These are phyloP conservation scores for Spodoptera picta DNA, from an alignment of 2,888 invertebrate species.

Conservation along the genomic window DNA sequence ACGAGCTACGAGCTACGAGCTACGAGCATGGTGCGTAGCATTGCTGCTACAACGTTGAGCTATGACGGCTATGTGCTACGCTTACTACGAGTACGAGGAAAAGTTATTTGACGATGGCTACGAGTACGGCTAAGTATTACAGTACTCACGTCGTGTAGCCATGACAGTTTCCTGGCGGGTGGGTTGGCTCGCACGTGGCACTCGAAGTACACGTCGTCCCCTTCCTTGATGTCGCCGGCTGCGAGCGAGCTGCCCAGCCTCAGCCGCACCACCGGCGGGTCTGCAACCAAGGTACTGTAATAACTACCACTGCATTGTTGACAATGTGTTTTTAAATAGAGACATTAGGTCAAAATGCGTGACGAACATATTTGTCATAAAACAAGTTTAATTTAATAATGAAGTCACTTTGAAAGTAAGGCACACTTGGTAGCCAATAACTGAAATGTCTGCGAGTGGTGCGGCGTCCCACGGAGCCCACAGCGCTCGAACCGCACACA, in stretches of 20 bases:
- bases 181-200: conserved; percentile 97
- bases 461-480: conserved; percentile 20
- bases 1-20: too few relatives aligned
- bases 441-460: conserved; percentile 17
- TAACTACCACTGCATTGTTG: neutral
- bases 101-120: too few relatives aligned
- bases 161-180: conserved; percentile 94
- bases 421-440: conserved; percentile 38
- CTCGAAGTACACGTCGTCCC: conserved; percentile 97
- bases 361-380: neutral
- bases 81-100: too few relatives aligned
- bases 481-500: conserved; percentile 14
- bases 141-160: conserved; percentile 95
- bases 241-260: conserved; percentile 95
- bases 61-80: too few relatives aligned
- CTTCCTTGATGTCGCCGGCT: conserved; percentile 96
- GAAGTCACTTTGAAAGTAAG: conserved; percentile 25
- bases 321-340: too few relatives aligned
- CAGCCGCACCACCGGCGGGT: conserved; percentile 95
- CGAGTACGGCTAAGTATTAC: too few relatives aligned
- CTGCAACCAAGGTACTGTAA: conserved; percentile 80
- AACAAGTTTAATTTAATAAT: conserved; percentile 29
- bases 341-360: too few relatives aligned
- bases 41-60: too few relatives aligned
- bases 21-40: too few relatives aligned